phyloP scores from a whole-genome alignment of 1,140 invertebrate species.

The Plodia interpunctella region DNA sequence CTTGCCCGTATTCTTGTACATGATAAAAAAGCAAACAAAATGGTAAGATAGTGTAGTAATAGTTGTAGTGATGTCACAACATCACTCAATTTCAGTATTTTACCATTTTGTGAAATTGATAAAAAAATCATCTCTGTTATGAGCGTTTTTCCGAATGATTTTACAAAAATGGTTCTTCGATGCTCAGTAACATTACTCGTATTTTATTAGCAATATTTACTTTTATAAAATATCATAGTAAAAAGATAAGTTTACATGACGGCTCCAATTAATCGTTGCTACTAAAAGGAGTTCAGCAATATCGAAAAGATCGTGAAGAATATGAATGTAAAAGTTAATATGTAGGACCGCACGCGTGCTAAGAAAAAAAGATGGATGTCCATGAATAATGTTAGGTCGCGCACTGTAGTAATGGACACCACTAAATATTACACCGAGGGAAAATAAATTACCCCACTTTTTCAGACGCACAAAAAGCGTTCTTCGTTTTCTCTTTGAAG shows the following conservation, averaged over 20 bases:
- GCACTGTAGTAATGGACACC: constrained; percentile 74
- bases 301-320: constrained; percentile 40
- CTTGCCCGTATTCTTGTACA: not conserved
- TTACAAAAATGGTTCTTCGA: too few relatives aligned
- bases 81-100: too few relatives aligned
- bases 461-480: constrained; percentile 68
- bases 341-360: constrained; percentile 49
- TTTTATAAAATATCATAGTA: not conserved
- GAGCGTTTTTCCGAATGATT: too few relatives aligned
- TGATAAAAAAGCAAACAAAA: constrained; percentile 2
- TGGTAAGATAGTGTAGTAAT: too few relatives aligned
- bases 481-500: constrained; percentile 64
- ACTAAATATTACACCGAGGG: constrained; percentile 74
- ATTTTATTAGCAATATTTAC: too few relatives aligned
- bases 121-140: too few relatives aligned
- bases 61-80: too few relatives aligned
- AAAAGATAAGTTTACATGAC: not conserved
- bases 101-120: too few relatives aligned
- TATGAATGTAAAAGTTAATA: constrained; percentile 70
- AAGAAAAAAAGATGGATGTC: constrained; percentile 64
- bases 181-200: too few relatives aligned
- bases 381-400: constrained; percentile 72
- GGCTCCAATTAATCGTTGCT: not conserved
- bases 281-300: constrained; percentile 33
- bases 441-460: constrained; percentile 74